These are phyloP conservation scores for Aviceda subcristata DNA, from an alignment of 2,113 vertebrate species.

Conservation along the genomic window DNA sequence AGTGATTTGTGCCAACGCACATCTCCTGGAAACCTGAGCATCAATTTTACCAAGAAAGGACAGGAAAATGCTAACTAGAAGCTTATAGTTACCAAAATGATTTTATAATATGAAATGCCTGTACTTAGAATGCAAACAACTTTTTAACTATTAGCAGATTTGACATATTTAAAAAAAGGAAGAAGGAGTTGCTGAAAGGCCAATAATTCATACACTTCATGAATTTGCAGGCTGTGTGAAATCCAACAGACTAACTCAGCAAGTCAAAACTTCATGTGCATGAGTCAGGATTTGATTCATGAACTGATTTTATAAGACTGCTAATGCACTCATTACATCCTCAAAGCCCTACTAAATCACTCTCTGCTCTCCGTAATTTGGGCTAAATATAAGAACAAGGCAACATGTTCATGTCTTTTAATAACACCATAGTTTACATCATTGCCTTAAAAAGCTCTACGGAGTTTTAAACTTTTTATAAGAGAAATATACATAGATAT, in stretches of 20 bases:
- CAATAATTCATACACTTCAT: not conserved
- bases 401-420: not conserved
- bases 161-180: not conserved
- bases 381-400: not conserved
- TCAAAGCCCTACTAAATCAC: not conserved
- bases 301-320: not conserved
- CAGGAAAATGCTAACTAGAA: not conserved
- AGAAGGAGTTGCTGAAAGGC: not conserved
- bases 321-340: not conserved
- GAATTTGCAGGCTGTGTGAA: not conserved
- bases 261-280: not conserved
- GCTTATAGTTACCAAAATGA: not conserved
- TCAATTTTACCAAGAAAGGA: not conserved
- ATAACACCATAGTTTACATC: not conserved
- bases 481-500: not conserved
- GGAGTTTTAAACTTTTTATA: not conserved
- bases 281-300: constrained; percentile 27
- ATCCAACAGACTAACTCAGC: not conserved
- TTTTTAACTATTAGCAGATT: not conserved
- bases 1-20: not conserved
- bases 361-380: not conserved
- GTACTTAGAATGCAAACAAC: not conserved
- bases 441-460: not conserved
- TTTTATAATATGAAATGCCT: not conserved
- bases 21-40: not conserved